Evolutionary conservation across 2,888 invertebrate species (phyloP).

Genomic region (Drosophila prostipennis): DNA sequence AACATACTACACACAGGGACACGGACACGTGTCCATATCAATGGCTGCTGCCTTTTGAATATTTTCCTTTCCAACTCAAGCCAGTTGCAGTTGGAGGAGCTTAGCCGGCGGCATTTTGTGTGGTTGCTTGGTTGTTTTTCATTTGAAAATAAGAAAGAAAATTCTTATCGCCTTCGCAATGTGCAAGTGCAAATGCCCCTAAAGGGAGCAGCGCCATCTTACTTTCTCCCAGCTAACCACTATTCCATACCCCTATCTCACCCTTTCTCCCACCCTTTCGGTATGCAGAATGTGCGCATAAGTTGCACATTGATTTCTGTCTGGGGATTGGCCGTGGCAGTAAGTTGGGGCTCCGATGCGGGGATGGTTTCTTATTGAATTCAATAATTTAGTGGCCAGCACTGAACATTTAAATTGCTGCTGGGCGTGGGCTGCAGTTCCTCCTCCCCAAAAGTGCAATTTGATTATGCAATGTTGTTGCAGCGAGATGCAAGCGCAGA

Average conservation of each 20-base stretch:
- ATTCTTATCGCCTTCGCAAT: slow-evolving; percentile 75
- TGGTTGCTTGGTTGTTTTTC: slow-evolving; percentile 66
- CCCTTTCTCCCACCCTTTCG: slow-evolving; percentile 3
- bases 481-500: slow-evolving; percentile 21
- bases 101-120: slow-evolving; percentile 69
- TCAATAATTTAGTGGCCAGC: slow-evolving; percentile 75
- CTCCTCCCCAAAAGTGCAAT: slow-evolving; percentile 71
- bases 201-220: slow-evolving; percentile 58
- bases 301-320: slow-evolving; percentile 77
- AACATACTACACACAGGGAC: slow-evolving; percentile 34
- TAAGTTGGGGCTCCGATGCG: slow-evolving; percentile 22
- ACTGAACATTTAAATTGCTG: slow-evolving; percentile 72
- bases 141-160: slow-evolving; percentile 76
- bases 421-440: slow-evolving; percentile 25
- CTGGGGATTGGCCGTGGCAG: slow-evolving; percentile 53
- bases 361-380: slow-evolving; percentile 70
- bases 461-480: slow-evolving; percentile 74
- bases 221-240: slow-evolving; percentile 5
- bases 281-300: slow-evolving; percentile 67
- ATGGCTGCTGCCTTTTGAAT: slow-evolving; percentile 73
- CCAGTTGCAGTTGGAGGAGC: slow-evolving; percentile 52
- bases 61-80: slow-evolving; percentile 48
- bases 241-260: not conserved
- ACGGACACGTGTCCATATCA: slow-evolving; percentile 69
- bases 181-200: slow-evolving; percentile 75